Evolutionary conservation across 2,888 invertebrate species (phyloP).

Genomic region (Drosophila helvetica): DNA sequence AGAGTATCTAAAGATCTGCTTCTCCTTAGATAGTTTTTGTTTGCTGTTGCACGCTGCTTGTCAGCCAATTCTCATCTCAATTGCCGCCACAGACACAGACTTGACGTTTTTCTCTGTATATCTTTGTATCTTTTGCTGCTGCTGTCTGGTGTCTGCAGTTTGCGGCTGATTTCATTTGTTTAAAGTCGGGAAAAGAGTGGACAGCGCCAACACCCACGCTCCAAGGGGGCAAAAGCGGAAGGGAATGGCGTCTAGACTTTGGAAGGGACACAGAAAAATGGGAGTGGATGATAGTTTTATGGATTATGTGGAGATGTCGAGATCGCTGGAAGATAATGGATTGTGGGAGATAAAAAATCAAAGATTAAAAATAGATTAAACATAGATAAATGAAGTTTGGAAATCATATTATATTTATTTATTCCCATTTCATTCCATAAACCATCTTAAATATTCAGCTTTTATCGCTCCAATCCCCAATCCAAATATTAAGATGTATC

Average conservation of each 20-base stretch:
- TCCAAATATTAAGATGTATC: neutral
- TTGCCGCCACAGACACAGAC: constrained; percentile 18
- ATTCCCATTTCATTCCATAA: neutral
- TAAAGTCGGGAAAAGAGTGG: constrained; percentile 33
- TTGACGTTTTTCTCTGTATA: neutral
- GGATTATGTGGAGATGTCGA: neutral
- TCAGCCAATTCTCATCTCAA: constrained; percentile 47
- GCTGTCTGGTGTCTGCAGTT: constrained; percentile 3
- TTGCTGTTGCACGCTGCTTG: constrained; percentile 15
- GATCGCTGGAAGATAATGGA: neutral
- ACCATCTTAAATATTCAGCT: neutral
- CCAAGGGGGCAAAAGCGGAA: constrained; percentile 4
- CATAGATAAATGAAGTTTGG: too few species aligned
- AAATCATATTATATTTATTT: too few species aligned
- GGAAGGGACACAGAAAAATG: constrained; percentile 23
- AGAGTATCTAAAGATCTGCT: constrained; percentile 3
- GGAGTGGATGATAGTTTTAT: constrained; percentile 2
- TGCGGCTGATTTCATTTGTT: constrained; percentile 36
- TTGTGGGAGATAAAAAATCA: neutral
- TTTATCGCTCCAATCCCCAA: too few species aligned
- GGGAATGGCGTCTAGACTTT: constrained; percentile 33
- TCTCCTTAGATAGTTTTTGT: constrained; percentile 9
- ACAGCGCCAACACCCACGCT: constrained; percentile 35
- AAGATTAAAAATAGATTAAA: neutral
- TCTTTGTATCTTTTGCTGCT: constrained; percentile 21